Percentiles rank a stretch among this genome's conserved stretches.
Evolutionary conservation across 2,797 vertebrate species (phyloP).

Genomic region (Sebastes iracundus): DNA sequence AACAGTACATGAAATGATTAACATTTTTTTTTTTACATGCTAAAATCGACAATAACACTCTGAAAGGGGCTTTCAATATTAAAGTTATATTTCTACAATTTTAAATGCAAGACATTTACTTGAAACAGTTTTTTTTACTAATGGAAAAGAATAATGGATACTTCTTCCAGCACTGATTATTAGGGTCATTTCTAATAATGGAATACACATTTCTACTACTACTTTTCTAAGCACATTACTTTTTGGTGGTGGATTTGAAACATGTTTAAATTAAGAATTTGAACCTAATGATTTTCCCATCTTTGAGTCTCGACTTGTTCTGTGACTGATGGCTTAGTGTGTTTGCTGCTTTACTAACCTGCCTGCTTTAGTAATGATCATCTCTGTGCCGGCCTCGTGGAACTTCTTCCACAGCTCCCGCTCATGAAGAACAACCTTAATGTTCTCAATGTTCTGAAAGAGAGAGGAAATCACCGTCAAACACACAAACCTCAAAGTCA

Average conservation of each 20-base stretch:
- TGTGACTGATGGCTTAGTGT: not conserved
- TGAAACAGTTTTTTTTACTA: not conserved
- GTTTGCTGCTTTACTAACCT: slow-evolving; percentile 82
- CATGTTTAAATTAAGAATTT: not conserved
- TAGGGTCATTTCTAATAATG: not conserved
- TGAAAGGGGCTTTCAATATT: not conserved
- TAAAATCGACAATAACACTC: not conserved
- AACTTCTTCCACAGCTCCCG: slow-evolving; percentile 98
- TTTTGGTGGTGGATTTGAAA: not conserved
- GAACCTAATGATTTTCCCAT: not conserved
- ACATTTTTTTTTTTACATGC: not conserved
- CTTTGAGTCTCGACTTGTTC: not conserved
- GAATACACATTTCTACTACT: not conserved
- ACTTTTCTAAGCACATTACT: not conserved
- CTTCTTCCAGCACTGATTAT: not conserved
- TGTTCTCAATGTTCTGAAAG: slow-evolving; percentile 93
- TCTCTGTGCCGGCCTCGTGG: slow-evolving; percentile 96
- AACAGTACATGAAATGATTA: not conserved
- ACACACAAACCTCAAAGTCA: not conserved
- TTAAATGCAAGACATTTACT: not conserved
- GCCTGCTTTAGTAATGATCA: slow-evolving; percentile 99
- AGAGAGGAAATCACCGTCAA: not conserved
- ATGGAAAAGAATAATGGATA: not conserved
- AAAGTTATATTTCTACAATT: not conserved
- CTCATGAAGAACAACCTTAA: slow-evolving; percentile 96